Percentiles rank a stretch among this genome's conserved stretches.
These are phyloP conservation scores for Drosophila ustulata DNA, from an alignment of 2,888 invertebrate genomes.

Conservation along the genomic window DNA sequence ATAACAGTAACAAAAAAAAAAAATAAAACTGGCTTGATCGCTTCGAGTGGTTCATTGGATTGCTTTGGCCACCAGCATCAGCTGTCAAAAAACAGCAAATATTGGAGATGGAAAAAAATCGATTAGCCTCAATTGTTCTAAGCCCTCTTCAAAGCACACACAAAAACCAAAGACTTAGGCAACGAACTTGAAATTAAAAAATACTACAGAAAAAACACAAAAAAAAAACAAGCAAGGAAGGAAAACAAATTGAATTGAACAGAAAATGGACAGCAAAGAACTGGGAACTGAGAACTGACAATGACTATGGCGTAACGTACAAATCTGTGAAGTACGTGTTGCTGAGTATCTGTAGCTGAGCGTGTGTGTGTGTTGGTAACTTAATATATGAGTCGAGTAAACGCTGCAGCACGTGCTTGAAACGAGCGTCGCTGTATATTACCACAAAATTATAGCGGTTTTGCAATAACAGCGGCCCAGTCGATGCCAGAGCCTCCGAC, in stretches of 20 bases:
- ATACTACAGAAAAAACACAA: constrained; percentile 33
- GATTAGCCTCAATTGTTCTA: constrained; percentile 77
- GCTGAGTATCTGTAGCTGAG: constrained; percentile 51
- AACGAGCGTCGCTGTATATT: constrained; percentile 75
- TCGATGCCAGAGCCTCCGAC: constrained; percentile 30
- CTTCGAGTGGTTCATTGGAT: constrained; percentile 58
- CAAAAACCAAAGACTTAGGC: constrained; percentile 66
- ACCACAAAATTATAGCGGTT: constrained; percentile 79
- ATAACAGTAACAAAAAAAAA: constrained; percentile 5
- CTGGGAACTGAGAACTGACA: constrained; percentile 27
- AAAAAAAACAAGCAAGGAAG: constrained; percentile 33
- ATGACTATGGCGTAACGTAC: constrained; percentile 73
- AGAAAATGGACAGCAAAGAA: constrained; percentile 57
- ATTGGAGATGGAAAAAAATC: constrained; percentile 55
- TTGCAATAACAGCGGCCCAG: constrained; percentile 68
- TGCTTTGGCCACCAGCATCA: constrained; percentile 66
- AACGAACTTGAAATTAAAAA: constrained; percentile 76
- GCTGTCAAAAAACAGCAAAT: constrained; percentile 65
- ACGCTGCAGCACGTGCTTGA: constrained; percentile 77
- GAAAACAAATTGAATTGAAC: constrained; percentile 41
- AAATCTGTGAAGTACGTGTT: constrained; percentile 77
- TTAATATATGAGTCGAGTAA: constrained; percentile 75
- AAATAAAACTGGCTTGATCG: constrained; percentile 20
- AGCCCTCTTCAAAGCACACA: constrained; percentile 59
- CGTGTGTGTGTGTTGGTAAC: constrained; percentile 53